Evolutionary conservation across 2,797 vertebrate species (phyloP).

Genomic region (Schizopygopsis pylzovi): DNA sequence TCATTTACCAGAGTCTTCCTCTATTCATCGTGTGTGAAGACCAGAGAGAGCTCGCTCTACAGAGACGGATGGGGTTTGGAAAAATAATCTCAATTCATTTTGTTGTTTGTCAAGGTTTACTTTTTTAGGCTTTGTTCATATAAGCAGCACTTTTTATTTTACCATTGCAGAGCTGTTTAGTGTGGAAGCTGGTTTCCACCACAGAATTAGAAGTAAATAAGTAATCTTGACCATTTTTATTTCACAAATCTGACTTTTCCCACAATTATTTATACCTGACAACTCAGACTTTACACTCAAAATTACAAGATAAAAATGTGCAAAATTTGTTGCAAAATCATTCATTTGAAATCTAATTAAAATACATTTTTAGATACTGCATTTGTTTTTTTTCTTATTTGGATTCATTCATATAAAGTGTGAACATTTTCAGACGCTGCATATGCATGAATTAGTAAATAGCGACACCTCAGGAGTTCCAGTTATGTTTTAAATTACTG

Average conservation of each 20-base stretch:
- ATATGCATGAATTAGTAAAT: neutral
- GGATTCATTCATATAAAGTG: no score
- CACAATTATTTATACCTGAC: no score
- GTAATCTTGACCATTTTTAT: no score
- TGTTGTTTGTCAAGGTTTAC: slow-evolving; percentile 3
- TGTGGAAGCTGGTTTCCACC: neutral
- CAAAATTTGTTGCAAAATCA: neutral
- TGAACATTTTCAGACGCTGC: neutral
- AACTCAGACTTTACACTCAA: neutral
- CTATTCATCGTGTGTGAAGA: slow-evolving; percentile 77
- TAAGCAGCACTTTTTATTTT: neutral
- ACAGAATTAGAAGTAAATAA: neutral
- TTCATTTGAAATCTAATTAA: no score
- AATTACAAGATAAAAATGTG: neutral
- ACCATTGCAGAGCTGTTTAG: neutral
- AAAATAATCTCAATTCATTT: slow-evolving; percentile 58
- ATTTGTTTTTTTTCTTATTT: neutral
- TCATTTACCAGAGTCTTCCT: slow-evolving; percentile 79
- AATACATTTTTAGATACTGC: neutral
- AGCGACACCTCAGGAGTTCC: neutral
- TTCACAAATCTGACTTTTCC: no score
- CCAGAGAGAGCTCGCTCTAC: slow-evolving; percentile 90
- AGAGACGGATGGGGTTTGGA: slow-evolving; percentile 74
- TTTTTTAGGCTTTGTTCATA: slow-evolving; percentile 12
- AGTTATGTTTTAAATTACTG: neutral